These are phyloP conservation scores for Chrosomus eos DNA, from an alignment of 2,797 vertebrate species.

Conservation along the genomic window DNA sequence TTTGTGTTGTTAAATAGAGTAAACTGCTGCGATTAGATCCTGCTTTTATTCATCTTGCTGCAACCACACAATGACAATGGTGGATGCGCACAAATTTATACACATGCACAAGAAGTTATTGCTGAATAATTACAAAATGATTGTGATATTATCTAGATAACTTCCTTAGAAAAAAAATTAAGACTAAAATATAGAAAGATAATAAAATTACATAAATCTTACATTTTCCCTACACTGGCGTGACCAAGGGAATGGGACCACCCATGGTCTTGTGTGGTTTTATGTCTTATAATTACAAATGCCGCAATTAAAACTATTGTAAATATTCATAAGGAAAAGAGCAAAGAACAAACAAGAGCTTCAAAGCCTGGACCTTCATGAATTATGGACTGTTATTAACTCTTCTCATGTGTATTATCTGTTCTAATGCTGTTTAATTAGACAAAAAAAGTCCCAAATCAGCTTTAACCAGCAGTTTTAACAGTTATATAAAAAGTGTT, in stretches of 20 bases:
- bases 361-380: not conserved
- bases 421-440: conserved; percentile 14
- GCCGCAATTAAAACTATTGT: not conserved
- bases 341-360: not conserved
- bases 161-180: conserved; percentile 63
- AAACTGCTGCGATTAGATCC: not conserved
- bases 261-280: not conserved
- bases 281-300: not conserved
- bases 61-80: not conserved
- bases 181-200: conserved; percentile 66
- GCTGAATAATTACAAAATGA: conserved; percentile 48
- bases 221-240: not conserved
- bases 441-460: not conserved
- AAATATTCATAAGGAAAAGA: not conserved
- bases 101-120: conserved; percentile 2
- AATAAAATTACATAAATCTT: not conserved
- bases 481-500: not conserved
- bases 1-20: not conserved
- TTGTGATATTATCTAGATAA: conserved; percentile 68
- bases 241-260: not conserved
- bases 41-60: not conserved
- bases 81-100: not conserved
- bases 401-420: not conserved
- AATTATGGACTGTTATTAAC: not conserved
- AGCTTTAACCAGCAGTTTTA: too few species aligned